Evolutionary conservation across 2,797 vertebrate genomes (phyloP), one percentile per base, ranked within the genome.

Genomic region (Coranthus polyacanthus): DNA sequence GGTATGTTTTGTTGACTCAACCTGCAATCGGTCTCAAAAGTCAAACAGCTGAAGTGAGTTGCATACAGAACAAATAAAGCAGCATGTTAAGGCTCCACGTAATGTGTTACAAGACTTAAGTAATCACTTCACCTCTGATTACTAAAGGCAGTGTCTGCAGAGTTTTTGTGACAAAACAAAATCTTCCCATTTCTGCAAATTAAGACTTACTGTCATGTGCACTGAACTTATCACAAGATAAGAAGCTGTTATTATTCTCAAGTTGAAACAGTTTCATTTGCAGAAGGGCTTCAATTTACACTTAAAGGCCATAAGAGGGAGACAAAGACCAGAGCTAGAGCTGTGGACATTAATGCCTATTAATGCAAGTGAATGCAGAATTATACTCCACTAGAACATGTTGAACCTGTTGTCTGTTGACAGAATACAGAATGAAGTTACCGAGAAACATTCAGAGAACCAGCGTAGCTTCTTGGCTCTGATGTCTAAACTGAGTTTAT

Each of bases 361-460:
- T 36, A 36, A 36, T 36, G 9, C 4, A 36, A 36, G 34, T 36
- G 12, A 6, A 36, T n/a, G n/a, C n/a, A n/a, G n/a, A n/a, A n/a
- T n/a, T n/a, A 36, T 36, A 36, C 34, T 6, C 34, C 34, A 36
- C 34, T 36, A 36, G 34, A 10, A 12, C 12, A 12, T 36, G 34
- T 36, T 12, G 12, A 36, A 36, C 12, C 34, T 8, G 2, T 36
- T 36, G 34, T 5, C 7, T 43, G 7, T 43, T n/a, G 11, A 21
- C 21, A 56, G 3, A 2, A 43, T 56, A 34, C 1, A 22, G 6
- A 17, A 15, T 24, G 36, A 81, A 95, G 93, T 95, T 93, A 98
- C 98, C 52, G 95, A 97, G 62, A 98, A 95, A 82, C 95, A 98
- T 73, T 99, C 96, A 1, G 96, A 98, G 91, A 99, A 97, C 96